A percentile compares a stretch with the other conserved stretches of the same genome.
These are phyloP conservation scores for Calidris pugnax DNA, from an alignment of 2,113 vertebrate species.

Conservation along the genomic window DNA sequence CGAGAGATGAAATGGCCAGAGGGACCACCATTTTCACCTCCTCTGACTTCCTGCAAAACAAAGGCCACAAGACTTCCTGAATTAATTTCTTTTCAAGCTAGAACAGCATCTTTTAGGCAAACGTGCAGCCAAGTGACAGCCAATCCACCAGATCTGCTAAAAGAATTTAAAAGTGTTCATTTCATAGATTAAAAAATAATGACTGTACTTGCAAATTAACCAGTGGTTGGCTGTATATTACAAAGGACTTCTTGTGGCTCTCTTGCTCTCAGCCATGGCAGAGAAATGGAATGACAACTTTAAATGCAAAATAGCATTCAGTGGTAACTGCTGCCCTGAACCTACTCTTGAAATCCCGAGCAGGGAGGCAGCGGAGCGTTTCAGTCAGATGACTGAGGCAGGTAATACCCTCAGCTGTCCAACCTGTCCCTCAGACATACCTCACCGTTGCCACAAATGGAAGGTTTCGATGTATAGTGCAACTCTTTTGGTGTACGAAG, in stretches of 20 bases:
- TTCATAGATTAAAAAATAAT: not conserved
- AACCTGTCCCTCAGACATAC: accelerated
- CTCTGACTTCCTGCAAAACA: slow-evolving; percentile 41
- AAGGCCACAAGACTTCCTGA: slow-evolving; percentile 34
- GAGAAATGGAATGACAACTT: not conserved
- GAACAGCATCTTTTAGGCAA: not conserved
- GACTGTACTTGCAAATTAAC: not conserved
- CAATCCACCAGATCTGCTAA: not conserved
- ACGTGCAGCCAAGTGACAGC: not conserved
- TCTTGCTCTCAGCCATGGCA: not conserved
- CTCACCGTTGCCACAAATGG: accelerated
- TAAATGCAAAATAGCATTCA: not conserved
- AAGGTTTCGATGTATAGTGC: accelerated
- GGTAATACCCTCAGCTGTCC: not conserved
- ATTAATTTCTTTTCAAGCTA: not conserved
- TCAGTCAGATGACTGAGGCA: not conserved
- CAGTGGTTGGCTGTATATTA: not conserved
- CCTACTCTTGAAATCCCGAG: not conserved
- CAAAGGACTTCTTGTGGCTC: not conserved
- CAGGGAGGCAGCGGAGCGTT: not conserved
- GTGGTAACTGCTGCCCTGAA: not conserved
- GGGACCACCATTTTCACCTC: slow-evolving; percentile 13
- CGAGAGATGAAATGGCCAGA: not conserved
- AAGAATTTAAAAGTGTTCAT: not conserved
- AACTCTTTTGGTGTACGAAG: not conserved